Conservation (phyloP, 2,888 invertebrate species). For the Caenorhabditis macrosperma region DNA sequence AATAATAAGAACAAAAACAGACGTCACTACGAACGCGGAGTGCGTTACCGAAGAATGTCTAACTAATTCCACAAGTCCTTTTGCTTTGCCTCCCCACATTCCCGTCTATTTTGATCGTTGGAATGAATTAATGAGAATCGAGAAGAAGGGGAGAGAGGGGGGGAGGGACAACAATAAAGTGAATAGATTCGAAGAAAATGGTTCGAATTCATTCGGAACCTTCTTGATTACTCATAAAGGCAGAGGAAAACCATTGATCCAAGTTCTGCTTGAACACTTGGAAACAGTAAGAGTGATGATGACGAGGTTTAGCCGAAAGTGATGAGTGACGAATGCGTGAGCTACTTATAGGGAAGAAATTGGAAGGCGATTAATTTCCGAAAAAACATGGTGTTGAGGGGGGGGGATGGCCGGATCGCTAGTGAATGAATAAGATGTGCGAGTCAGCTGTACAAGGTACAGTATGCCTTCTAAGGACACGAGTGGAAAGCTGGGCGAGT, state of each 20-base stretch:
- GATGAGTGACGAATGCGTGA: constrained; percentile 19
- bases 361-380: constrained; percentile 15
- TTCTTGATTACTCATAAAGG: not conserved
- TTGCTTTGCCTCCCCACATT: not conserved
- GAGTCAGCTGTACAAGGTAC: constrained; percentile 9
- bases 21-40: constrained; percentile 33
- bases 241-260: not conserved
- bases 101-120: constrained; percentile 38
- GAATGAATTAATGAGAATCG: constrained; percentile 40
- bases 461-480: constrained; percentile 15
- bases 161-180: not conserved
- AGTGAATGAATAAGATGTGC: constrained; percentile 5
- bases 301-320: constrained; percentile 11
- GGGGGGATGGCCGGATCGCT: not conserved
- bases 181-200: constrained; percentile 1
- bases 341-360: constrained; percentile 33
- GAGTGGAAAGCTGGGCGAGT: not conserved
- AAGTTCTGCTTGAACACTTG: not conserved
- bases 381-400: constrained; percentile 20
- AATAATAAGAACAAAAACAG: constrained; percentile 42
- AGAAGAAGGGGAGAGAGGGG: constrained; percentile 5
- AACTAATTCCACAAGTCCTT: constrained; percentile 47
- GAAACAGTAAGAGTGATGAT: constrained; percentile 4
- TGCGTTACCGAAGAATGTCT: constrained; percentile 43
- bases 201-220: not conserved